Conservation (phyloP, 2,888 invertebrate species). For the Diabrotica balteata region DNA sequence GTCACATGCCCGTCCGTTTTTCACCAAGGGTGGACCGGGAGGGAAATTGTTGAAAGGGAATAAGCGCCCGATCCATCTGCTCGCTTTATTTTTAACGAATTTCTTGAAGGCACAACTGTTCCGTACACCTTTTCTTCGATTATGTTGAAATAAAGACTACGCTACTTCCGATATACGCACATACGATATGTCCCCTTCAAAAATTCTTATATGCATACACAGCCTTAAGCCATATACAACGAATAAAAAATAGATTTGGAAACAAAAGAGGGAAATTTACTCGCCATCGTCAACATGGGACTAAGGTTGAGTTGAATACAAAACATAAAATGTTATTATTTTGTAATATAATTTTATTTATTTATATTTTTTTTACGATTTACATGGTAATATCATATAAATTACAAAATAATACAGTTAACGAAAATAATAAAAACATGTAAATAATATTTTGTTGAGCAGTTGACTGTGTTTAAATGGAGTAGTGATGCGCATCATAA, state of each 20-base stretch:
- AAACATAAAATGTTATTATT: no score
- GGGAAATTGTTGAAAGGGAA: conserved; percentile 33
- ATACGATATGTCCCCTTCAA: background rate
- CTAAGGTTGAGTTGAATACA: background rate
- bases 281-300: background rate
- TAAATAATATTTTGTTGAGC: no score
- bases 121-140: conserved; percentile 28
- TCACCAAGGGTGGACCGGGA: conserved; percentile 36
- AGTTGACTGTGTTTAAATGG: no score
- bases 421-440: no score
- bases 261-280: background rate
- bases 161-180: conserved; percentile 2
- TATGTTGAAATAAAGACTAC: conserved; percentile 3
- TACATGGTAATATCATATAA: no score
- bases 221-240: background rate
- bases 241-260: background rate
- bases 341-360: no score
- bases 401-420: no score
- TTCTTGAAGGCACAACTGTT: conserved; percentile 35
- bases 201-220: background rate
- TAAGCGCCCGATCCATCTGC: conserved; percentile 33
- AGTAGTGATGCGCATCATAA: no score
- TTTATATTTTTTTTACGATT: no score
- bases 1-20: conserved; percentile 19
- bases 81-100: conserved; percentile 36